These are phyloP conservation scores for Hyperoplus immaculatus DNA, from an alignment of 2,797 vertebrate species.

Conservation along the genomic window DNA sequence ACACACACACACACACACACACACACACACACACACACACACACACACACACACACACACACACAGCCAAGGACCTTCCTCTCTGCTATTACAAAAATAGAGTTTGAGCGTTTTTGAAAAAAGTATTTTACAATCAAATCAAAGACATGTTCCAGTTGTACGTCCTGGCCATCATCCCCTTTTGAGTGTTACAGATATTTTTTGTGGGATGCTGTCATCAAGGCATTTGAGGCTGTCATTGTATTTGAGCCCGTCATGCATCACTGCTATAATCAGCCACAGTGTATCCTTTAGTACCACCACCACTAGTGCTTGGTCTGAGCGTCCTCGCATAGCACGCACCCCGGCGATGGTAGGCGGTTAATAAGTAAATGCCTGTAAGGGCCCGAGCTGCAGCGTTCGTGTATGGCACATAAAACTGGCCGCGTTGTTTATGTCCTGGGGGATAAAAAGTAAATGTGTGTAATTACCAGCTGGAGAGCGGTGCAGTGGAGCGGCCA, in stretches of 20 bases:
- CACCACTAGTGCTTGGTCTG: constrained; percentile 7
- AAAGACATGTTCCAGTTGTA: constrained; percentile 28
- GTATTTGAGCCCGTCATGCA: constrained; percentile 51
- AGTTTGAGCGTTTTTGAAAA: neutral
- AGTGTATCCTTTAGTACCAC: constrained; percentile 26
- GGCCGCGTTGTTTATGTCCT: constrained; percentile 59
- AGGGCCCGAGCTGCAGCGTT: constrained; percentile 18
- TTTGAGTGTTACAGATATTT: constrained; percentile 44
- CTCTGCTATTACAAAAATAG: constrained; percentile 3
- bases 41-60: constrained; percentile 11
- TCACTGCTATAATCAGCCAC: constrained; percentile 50
- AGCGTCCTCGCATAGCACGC: constrained; percentile 25
- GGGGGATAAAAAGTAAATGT: constrained; percentile 62
- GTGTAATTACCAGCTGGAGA: constrained; percentile 73
- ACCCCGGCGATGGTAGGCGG: constrained; percentile 30
- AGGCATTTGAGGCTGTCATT: constrained; percentile 45
- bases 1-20: neutral
- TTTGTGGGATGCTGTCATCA: constrained; percentile 62
- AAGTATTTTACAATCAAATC: constrained; percentile 12
- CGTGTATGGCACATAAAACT: constrained; percentile 62
- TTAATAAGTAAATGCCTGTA: constrained; percentile 53
- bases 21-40: neutral
- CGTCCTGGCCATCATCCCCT: constrained; percentile 34
- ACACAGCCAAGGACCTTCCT: constrained; percentile 38
- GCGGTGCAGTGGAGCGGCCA: constrained; percentile 45